Percentiles rank a stretch among this genome's conserved stretches.
phyloP scores from a whole-genome alignment of 2,888 invertebrate genomes.

The Amphimallon solstitiale region DNA sequence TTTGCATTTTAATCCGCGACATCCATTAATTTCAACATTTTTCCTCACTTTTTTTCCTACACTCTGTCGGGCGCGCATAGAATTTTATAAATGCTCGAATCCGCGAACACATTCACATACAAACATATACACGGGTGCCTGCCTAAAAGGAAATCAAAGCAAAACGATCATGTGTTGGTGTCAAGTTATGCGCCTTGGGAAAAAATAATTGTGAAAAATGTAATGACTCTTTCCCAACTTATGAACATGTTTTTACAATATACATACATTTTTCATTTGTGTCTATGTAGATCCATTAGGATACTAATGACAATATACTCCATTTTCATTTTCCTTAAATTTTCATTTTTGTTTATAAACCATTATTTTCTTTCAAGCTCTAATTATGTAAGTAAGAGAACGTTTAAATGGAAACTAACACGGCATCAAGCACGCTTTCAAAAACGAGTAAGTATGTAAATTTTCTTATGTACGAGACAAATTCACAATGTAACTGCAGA shows the following conservation, averaged over 20 bases:
- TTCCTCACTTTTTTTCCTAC: constrained; percentile 9
- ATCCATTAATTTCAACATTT: constrained; percentile 25
- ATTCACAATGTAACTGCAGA: no score
- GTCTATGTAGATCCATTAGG: not conserved
- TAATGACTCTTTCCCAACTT: constrained; percentile 7
- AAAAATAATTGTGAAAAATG: constrained; percentile 4
- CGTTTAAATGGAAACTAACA: no score
- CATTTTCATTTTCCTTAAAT: no score
- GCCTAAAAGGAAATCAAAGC: not conserved
- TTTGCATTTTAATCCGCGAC: constrained; percentile 23
- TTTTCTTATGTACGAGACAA: no score
- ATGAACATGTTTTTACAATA: not conserved
- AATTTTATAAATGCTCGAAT: not conserved
- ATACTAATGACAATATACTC: not conserved
- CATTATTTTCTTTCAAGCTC: no score
- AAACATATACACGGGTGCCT: no score
- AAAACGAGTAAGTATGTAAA: no score
- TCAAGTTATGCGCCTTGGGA: not conserved
- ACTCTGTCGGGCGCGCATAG: not conserved
- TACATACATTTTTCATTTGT: not conserved
- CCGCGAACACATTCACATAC: no score
- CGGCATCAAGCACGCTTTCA: no score
- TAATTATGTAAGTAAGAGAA: no score
- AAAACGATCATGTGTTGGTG: not conserved
- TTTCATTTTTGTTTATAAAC: no score